Evolutionary conservation across 2,888 invertebrate genomes (phyloP).

Genomic region (Yponomeuta cagnagella): DNA sequence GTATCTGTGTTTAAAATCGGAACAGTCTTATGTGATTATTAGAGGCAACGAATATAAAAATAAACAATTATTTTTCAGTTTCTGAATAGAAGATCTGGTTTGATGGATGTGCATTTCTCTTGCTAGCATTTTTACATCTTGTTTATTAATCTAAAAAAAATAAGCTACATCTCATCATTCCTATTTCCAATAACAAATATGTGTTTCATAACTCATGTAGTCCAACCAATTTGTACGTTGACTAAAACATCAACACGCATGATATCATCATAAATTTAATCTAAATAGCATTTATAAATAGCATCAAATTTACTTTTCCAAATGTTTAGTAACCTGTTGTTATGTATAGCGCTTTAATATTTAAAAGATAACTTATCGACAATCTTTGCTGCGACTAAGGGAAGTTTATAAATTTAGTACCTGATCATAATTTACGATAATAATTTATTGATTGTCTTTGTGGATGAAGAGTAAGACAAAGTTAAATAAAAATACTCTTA

Average conservation of each 20-base stretch:
- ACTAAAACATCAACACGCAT: not conserved
- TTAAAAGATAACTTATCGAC: too few species aligned
- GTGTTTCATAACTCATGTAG: constrained; percentile 33
- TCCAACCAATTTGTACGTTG: constrained; percentile 42
- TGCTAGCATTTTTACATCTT: not conserved
- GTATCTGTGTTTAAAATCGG: too few species aligned
- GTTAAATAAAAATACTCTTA: not conserved
- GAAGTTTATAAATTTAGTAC: too few species aligned
- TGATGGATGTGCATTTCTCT: not conserved
- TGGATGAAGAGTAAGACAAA: not conserved
- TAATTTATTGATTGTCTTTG: too few species aligned
- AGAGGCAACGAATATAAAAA: not conserved
- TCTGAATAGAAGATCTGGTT: not conserved
- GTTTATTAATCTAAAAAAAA: not conserved
- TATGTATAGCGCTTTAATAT: not conserved
- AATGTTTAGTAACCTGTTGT: not conserved
- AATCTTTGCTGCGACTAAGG: too few species aligned
- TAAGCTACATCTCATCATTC: not conserved
- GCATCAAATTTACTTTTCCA: not conserved
- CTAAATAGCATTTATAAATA: not conserved
- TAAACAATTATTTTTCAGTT: not conserved
- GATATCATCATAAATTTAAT: not conserved
- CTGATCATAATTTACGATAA: too few species aligned
- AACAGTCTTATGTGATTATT: too few species aligned
- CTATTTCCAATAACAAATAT: constrained; percentile 15